Evolutionary conservation across 2,888 invertebrate species (phyloP), one percentile per base, ranked within the genome.

Genomic region (Anoncus sp.): DNA sequence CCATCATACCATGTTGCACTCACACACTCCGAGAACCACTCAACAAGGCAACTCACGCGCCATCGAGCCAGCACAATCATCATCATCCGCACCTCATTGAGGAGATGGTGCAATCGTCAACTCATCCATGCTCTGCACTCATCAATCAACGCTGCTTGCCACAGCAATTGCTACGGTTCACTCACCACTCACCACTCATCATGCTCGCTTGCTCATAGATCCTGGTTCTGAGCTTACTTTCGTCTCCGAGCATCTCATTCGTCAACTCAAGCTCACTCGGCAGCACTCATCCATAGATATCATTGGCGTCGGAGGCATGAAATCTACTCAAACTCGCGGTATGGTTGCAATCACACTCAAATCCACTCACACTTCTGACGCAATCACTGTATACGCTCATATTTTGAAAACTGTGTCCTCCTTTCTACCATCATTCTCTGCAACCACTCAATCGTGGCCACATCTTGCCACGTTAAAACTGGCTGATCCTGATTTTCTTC

Each of bases 151-250:
- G 12, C 43, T 71, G 27, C 62, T 62, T 14, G 71, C 62, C 27
- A 62, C 71, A 27, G 43, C 60, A 18, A 1, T 62, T 12, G 53
- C 38, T 10, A 47, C 10, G 0, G 9, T 51, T 1, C 2, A 22
- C n/a, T 40, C 40, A 51, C 5, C 51, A 9, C 9, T 22, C 14
- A 1, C 45, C 1, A 57, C 69, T 31, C 65, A 69, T 12, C 27
- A 40, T 7, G 67, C 55, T 14, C 72, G 67, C 2, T 7, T 77
- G 20, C 75, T 81, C 43, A 49, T 81, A 1, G 80, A 74, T 38
- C 75, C 75, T 10, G 77, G 77, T n/a, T 79, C 71, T 9, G 75
- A 80, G 14, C 38, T 79, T 18, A 71, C 77, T 9, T 72, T 76
- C 10, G 70, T 75, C 0, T 71, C 80, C 1, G 66, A 71, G 16